Percentiles rank a stretch among this genome's conserved stretches.
These are phyloP conservation scores for Malacoctenus gilli DNA, from an alignment of 2,797 vertebrate species.

Conservation along the genomic window DNA sequence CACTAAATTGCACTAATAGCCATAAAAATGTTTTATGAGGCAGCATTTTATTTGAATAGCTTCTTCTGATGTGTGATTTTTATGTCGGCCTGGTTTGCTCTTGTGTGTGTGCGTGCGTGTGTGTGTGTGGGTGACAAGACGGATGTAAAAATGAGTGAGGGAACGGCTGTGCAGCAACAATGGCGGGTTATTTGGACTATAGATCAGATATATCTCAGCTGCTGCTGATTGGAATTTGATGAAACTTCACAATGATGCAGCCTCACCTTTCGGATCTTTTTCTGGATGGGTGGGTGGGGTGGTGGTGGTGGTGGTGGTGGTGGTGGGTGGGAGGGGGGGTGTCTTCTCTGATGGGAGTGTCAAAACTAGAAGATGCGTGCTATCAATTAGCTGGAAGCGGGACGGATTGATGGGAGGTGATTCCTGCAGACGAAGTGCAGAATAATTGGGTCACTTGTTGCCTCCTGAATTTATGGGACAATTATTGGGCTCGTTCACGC, in stretches of 20 bases:
- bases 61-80: constrained; percentile 49
- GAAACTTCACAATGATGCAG: constrained; percentile 30
- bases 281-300: not conserved
- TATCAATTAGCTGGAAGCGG: constrained; percentile 13
- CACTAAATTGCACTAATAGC: constrained; percentile 30
- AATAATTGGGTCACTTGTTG: constrained; percentile 12
- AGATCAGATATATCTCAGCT: constrained; percentile 36
- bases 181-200: constrained; percentile 39
- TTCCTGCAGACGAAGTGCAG: constrained; percentile 7
- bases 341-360: no score
- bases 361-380: constrained; percentile 12
- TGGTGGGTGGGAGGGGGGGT: no score
- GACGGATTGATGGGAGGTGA: not conserved
- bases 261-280: constrained; percentile 25
- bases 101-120: constrained; percentile 8
- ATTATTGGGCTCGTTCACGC: constrained; percentile 3
- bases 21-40: constrained; percentile 49
- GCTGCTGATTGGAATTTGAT: constrained; percentile 45
- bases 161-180: constrained; percentile 33
- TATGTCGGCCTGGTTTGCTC: constrained; percentile 30
- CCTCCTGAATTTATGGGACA: constrained; percentile 2
- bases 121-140: constrained; percentile 33
- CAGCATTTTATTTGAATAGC: constrained; percentile 46
- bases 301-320: constrained; percentile 6
- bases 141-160: constrained; percentile 28